A percentile compares a stretch with the other conserved stretches of the same genome.
These are phyloP conservation scores for Albula goreensis DNA, from an alignment of 2,113 vertebrate species.

Conservation along the genomic window DNA sequence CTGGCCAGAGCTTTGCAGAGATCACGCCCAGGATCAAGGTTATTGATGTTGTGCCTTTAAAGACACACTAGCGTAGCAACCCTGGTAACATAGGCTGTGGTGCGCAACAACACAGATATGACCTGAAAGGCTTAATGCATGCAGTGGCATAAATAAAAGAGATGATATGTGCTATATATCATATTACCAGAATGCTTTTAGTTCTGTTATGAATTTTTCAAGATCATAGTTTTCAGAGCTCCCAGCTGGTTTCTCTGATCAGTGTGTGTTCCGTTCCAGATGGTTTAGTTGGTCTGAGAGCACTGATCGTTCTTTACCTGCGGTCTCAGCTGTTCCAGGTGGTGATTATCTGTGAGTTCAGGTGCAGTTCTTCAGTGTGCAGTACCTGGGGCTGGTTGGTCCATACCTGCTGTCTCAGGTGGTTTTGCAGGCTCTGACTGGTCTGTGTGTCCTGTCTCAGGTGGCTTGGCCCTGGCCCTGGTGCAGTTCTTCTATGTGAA, in stretches of 20 bases:
- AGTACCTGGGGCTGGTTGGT: background rate
- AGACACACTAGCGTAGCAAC: background rate
- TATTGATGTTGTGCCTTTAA: background rate
- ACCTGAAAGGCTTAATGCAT: background rate
- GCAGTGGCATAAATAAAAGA: background rate
- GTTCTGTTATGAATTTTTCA: background rate
- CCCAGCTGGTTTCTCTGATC: no score
- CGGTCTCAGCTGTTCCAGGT: no score
- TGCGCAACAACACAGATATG: background rate
- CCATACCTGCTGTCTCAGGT: constrained; percentile 3
- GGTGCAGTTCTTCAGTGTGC: background rate
- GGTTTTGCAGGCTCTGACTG: no score
- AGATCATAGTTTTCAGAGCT: background rate
- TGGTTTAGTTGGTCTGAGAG: no score
- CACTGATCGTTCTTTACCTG: no score
- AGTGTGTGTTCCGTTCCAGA: no score
- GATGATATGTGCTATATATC: background rate
- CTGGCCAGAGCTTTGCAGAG: background rate
- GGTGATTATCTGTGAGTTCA: no score
- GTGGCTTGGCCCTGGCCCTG: constrained; percentile 88
- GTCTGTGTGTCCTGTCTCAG: constrained; percentile 58
- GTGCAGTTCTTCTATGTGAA: constrained; percentile 90
- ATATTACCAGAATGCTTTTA: background rate
- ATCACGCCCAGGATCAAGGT: background rate
- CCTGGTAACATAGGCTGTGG: background rate